Evolutionary conservation across 2,888 invertebrate species (phyloP), one percentile per base, ranked within the genome.

Genomic region (Drosophila infuscata): DNA sequence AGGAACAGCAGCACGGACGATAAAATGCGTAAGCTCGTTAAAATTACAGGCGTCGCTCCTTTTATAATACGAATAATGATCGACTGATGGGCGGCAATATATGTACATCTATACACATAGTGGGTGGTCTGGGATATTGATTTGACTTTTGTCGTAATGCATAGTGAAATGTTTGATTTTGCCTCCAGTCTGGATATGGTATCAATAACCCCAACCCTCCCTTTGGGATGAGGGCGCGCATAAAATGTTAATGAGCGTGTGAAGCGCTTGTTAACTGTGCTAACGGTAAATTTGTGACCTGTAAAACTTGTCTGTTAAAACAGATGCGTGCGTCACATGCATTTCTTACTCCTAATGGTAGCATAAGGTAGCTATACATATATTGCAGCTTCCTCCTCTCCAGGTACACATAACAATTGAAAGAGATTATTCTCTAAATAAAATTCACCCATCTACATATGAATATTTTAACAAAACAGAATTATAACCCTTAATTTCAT

Each of bases 11-110:
- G 64, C 68, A 61, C 48, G 52, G 60, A 49, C 70, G 71, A 86
- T 86, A 88, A 86, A 90, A 86, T 82, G 90, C 85, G 90, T 90
- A 83, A 86, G 79, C 85, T 86, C 85, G 85, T 86, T 86, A 86
- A 86, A 90, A 86, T 86, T 86, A 89, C 85, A 86, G 63, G 85
- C 85, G 78, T 72, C 87, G 75, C 76, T 83, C 71, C 81, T 76
- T 81, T 80, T 86, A 86, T 90, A 86, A 88, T 88, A 66, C 79
- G 59, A 69, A 62, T 79, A 86, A 86, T 86, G 86, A 68, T 65
- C 54, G 72, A 66, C 59, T 53, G 69, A 73, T 73, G 68, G 76
- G 53, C 29, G 60, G 63, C 54, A 51, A 59, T 52, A 33, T 52
- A 59, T 52, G 20, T 52, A 52, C 15, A 52, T 52, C 25, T 25